phyloP scores from a whole-genome alignment of 2,888 invertebrate species.

The Leptura quadrifasciata region DNA sequence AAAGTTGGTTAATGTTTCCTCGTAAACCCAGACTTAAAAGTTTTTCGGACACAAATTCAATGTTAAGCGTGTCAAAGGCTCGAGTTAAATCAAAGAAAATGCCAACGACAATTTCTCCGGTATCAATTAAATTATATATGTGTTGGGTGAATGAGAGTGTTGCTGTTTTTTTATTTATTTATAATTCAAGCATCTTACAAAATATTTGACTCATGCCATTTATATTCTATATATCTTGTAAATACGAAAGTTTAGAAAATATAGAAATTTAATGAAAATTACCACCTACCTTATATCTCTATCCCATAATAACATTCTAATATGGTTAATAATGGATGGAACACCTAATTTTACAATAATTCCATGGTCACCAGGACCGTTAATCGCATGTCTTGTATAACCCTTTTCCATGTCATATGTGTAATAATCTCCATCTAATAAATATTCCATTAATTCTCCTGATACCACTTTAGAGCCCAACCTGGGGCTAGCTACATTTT shows the following conservation, averaged over 20 bases:
- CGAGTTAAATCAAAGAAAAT: too few relatives aligned
- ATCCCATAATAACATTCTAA: slow-evolving; percentile 96
- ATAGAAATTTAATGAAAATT: background rate
- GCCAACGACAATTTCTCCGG: too few relatives aligned
- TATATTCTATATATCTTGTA: too few relatives aligned
- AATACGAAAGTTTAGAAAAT: slow-evolving; percentile 7
- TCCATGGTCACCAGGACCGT: slow-evolving; percentile 80
- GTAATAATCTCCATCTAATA: slow-evolving; percentile 91
- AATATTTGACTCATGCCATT: too few relatives aligned
- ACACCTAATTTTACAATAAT: slow-evolving; percentile 90
- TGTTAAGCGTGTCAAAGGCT: too few relatives aligned
- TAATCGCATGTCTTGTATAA: slow-evolving; percentile 77
- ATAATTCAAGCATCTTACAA: too few relatives aligned
- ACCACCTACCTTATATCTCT: slow-evolving; percentile 84
- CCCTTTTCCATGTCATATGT: slow-evolving; percentile 95
- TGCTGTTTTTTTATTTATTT: too few relatives aligned
- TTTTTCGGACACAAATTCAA: too few relatives aligned
- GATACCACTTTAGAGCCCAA: slow-evolving; percentile 90
- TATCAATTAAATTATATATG: too few relatives aligned
- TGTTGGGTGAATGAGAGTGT: too few relatives aligned
- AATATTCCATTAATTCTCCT: slow-evolving; percentile 91
- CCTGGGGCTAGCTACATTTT: slow-evolving; percentile 91
- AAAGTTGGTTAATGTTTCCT: too few relatives aligned
- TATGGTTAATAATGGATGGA: slow-evolving; percentile 93
- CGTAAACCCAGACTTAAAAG: too few relatives aligned